phyloP scores from a whole-genome alignment of 2,113 vertebrate genomes.

The Zosterops japonicus region DNA sequence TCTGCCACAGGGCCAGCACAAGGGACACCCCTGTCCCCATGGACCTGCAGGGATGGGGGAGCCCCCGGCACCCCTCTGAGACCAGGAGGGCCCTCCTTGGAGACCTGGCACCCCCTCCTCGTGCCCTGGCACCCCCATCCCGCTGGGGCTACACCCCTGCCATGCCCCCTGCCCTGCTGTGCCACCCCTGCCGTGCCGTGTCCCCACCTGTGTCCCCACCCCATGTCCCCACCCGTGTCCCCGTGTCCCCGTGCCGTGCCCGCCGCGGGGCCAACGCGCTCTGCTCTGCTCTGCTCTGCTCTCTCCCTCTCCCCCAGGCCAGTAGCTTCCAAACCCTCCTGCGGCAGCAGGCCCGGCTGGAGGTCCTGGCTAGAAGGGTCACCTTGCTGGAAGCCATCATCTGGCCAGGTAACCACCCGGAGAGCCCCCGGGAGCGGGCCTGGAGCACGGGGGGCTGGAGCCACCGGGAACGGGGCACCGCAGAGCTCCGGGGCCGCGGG shows the following conservation, averaged over 20 bases:
- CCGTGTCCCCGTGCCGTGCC: not conserved
- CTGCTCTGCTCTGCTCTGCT: conserved; percentile 84
- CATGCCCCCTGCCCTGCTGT: not conserved
- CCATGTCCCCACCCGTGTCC: not conserved
- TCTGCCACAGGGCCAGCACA: not conserved
- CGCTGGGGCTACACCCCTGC: not conserved
- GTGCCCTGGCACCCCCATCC: not conserved
- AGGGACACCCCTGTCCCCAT: not conserved
- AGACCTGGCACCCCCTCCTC: conserved; percentile 23
- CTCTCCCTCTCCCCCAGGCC: conserved; percentile 92
- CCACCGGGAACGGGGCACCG: not conserved
- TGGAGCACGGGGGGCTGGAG: not conserved
- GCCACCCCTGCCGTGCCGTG: not conserved
- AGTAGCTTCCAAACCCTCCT: conserved; percentile 97
- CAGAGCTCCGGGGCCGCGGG: not conserved
- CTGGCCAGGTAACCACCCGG: conserved; percentile 92
- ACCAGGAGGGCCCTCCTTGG: not conserved
- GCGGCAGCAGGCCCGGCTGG: conserved; percentile 94
- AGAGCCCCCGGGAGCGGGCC: not conserved
- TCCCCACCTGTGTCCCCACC: rapidly evolving
- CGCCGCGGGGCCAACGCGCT: conserved; percentile 38
- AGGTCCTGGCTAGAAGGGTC: conserved; percentile 99
- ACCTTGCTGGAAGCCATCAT: conserved; percentile 99
- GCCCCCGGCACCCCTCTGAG: not conserved
- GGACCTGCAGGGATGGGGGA: not conserved